Evolutionary conservation across 2,888 invertebrate species (phyloP), one percentile per base, ranked within the genome.

Genomic region (Drosophila affinis): DNA sequence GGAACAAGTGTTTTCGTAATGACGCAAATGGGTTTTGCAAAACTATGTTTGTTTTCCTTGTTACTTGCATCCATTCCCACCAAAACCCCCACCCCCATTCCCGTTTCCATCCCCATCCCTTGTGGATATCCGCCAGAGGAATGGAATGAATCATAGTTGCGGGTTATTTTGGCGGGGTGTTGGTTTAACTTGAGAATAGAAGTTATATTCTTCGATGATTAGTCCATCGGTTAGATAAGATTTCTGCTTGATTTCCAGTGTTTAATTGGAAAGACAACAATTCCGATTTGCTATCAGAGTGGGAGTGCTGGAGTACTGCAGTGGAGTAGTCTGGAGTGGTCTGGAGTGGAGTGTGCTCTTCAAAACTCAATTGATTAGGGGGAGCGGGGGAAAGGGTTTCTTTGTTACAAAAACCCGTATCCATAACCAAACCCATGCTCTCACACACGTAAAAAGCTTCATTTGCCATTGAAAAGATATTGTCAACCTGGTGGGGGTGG

Each of bases 1-100:
- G n/a, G 52, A 9, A 58, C 71, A 72, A 72, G 64, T 72, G 64
- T 72, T 72, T 72, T 59, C 58, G 64, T 58, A 45, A 59, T 72
- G 72, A 72, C 72, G 64, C 72, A 72, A 39, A 63, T 63, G 46
- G 48, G 24, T 45, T 55, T 29, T 21, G 47, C 12, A 39, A 51
- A 34, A 65, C 48, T 49, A 34, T 64, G 39, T 34, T 32, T 52
- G 18, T 34, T 32, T 52, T 32, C 32, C 18, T 32, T 29, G 14
- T 6, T 39, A 14, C 6, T 7, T 39, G 39, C 39, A 39, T 39
- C 39, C 39, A 29, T 29, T 14, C 14, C 2, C 14, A 21, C 21
- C n/a, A n/a, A n/a, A n/a, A n/a, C n/a, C 21, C 21, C 21, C 21
- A 21, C 0, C 21, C 1, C 12, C 34, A 12, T 3, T 3, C 3